These are phyloP conservation scores for Sphinx pinastri DNA, from an alignment of 2,888 invertebrate genomes.

Conservation along the genomic window DNA sequence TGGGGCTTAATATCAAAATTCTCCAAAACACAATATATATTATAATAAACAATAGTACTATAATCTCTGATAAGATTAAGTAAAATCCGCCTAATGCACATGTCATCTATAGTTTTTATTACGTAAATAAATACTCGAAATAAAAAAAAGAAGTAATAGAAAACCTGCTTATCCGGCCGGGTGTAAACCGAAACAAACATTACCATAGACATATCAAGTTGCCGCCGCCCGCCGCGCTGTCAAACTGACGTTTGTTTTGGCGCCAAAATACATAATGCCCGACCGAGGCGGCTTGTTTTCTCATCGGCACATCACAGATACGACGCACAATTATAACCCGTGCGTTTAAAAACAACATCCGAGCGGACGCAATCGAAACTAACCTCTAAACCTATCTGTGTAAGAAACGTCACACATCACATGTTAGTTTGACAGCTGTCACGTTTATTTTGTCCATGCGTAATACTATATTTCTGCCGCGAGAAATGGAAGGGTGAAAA, in stretches of 20 bases:
- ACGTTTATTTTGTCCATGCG: slow-evolving; percentile 61
- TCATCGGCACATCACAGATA: slow-evolving; percentile 76
- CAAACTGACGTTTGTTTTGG: slow-evolving; percentile 83
- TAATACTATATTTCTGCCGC: slow-evolving; percentile 82
- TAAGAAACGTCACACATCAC: slow-evolving; percentile 34
- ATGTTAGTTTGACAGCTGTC: slow-evolving; percentile 36
- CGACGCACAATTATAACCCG: slow-evolving; percentile 44
- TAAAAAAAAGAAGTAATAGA: slow-evolving; percentile 70
- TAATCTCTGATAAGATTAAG: background rate
- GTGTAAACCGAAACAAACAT: slow-evolving; percentile 77
- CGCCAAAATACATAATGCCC: slow-evolving; percentile 83
- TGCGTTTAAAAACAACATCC: slow-evolving; percentile 57
- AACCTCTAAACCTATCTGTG: slow-evolving; percentile 44
- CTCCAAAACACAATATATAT: background rate
- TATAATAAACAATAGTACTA: background rate
- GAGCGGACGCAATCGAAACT: slow-evolving; percentile 48
- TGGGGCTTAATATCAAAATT: background rate
- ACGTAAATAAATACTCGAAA: slow-evolving; percentile 33
- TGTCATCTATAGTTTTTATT: background rate
- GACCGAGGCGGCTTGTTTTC: slow-evolving; percentile 81
- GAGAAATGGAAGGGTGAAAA: slow-evolving; percentile 81
- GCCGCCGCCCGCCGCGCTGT: slow-evolving; percentile 82
- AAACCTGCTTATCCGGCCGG: slow-evolving; percentile 78
- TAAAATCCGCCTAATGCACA: background rate
- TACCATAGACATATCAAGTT: slow-evolving; percentile 74